Evolutionary conservation across 2,113 vertebrate genomes (phyloP).

Genomic region (Brachionichthys hirsutus): DNA sequence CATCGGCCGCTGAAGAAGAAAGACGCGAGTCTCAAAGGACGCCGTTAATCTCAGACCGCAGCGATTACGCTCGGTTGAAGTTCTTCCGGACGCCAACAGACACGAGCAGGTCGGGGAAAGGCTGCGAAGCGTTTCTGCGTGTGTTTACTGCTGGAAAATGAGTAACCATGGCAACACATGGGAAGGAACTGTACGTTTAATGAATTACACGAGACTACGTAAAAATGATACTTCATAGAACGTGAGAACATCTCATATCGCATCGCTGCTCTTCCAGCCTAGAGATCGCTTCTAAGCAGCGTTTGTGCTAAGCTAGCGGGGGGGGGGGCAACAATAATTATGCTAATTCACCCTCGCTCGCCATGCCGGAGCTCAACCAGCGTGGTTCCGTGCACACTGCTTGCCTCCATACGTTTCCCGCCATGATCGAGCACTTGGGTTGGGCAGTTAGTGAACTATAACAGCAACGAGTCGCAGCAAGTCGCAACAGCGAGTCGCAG

Average conservation of each 20-base stretch:
- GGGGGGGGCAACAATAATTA: conserved; percentile 17
- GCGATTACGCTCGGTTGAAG: neutral
- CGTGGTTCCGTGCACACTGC: conserved; percentile 27
- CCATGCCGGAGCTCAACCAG: conserved; percentile 68
- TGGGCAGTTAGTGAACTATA: conserved; percentile 60
- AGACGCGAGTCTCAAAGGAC: neutral
- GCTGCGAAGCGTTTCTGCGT: no score
- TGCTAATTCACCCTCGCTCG: conserved; percentile 6
- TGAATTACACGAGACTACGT: no score
- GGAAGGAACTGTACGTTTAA: no score
- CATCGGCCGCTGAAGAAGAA: conserved; percentile 22
- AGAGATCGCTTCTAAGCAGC: conserved; percentile 5
- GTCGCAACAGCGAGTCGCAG: conserved; percentile 66
- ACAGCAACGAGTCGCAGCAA: conserved; percentile 64
- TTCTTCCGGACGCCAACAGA: no score
- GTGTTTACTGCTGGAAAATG: no score
- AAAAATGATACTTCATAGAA: no score
- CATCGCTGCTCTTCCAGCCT: neutral
- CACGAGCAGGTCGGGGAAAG: no score
- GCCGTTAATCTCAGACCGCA: conserved; percentile 23
- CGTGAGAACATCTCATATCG: neutral
- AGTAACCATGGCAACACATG: no score
- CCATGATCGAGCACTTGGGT: conserved; percentile 68
- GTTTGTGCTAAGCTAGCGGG: neutral
- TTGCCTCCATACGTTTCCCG: conserved; percentile 42